A percentile compares a stretch with the other conserved stretches of the same genome.
Evolutionary conservation across 2,113 vertebrate species (phyloP).

Genomic region (human (Homo sapiens)): DNA sequence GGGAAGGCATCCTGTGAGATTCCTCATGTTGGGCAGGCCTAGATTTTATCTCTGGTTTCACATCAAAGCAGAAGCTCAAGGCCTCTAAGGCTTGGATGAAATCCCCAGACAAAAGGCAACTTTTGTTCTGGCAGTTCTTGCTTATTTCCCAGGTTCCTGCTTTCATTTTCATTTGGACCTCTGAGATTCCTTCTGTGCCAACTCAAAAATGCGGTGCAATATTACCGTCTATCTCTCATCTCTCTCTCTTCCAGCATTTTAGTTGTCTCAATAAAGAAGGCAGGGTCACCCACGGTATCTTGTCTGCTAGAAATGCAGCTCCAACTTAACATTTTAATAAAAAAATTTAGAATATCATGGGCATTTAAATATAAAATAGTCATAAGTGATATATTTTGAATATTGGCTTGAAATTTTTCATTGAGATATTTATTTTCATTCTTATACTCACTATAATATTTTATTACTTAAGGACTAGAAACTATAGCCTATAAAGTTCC

Average conservation of each 20-base stretch:
- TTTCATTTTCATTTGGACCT: neutral
- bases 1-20: neutral
- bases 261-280: neutral
- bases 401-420: neutral
- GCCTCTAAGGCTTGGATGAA: neutral
- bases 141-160: neutral
- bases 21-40: neutral
- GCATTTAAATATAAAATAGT: neutral
- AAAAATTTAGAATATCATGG: neutral
- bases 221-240: neutral
- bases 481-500: neutral
- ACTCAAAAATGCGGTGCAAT: rapidly evolving
- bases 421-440: neutral
- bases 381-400: neutral
- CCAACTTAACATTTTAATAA: neutral
- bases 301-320: neutral
- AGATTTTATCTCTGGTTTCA: neutral
- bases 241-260: neutral
- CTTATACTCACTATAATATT: neutral
- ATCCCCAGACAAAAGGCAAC: neutral
- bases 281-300: neutral
- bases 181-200: neutral
- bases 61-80: neutral
- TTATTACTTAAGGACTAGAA: neutral
- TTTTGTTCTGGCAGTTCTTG: neutral